Percentiles rank a stretch among this genome's conserved stretches.
Evolutionary conservation across 2,797 vertebrate species (phyloP).

Genomic region (Catamblyrhynchus diadema): DNA sequence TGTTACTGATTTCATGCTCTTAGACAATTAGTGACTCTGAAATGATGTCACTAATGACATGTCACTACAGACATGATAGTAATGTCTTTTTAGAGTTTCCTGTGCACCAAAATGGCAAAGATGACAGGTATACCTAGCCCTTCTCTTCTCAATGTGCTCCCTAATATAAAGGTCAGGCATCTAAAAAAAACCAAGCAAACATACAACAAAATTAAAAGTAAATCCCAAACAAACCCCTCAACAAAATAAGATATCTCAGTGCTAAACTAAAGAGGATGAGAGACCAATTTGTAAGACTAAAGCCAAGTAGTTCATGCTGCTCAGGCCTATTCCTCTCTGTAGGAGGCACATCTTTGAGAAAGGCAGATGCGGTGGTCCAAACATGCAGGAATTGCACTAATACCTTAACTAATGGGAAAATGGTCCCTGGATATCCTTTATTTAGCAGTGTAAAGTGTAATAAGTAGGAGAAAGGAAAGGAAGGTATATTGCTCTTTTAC

Average conservation of each 20-base stretch:
- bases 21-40: not conserved
- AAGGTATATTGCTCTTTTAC: not conserved
- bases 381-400: not conserved
- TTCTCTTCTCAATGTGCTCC: not conserved
- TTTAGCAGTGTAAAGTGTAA: not conserved
- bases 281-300: not conserved
- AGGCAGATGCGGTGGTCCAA: not conserved
- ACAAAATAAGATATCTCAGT: not conserved
- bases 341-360: not conserved
- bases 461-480: not conserved
- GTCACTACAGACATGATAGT: not conserved
- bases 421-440: not conserved
- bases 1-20: not conserved
- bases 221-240: not conserved
- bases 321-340: not conserved
- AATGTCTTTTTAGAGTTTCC: not conserved
- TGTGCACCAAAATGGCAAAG: not conserved
- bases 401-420: not conserved
- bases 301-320: not conserved
- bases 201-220: not conserved
- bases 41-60: not conserved
- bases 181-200: accelerated
- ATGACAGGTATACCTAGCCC: not conserved
- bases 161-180: not conserved
- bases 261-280: not conserved